phyloP scores from a whole-genome alignment of 1,140 invertebrate genomes.

The Teleogryllus occipitalis region DNA sequence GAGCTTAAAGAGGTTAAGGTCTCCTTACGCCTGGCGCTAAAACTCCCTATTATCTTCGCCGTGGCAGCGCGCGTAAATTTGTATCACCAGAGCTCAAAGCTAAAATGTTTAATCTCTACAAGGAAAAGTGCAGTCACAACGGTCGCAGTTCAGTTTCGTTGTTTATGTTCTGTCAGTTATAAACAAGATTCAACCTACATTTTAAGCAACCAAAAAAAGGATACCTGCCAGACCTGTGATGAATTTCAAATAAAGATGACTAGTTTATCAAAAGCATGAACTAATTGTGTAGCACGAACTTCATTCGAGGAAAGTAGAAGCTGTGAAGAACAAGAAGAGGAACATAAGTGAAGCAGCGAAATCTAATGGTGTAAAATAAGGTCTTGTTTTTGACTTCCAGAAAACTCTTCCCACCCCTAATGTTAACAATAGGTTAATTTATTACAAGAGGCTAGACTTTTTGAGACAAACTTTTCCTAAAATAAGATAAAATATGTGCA shows the following conservation, averaged over 20 bases:
- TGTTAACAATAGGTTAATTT: neutral
- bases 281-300: neutral
- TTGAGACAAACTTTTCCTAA: too few species aligned
- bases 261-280: neutral
- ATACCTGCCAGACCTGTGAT: neutral
- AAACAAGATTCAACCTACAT: neutral
- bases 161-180: neutral
- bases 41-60: too few species aligned
- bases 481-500: too few species aligned
- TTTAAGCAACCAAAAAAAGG: slow-evolving; percentile 1
- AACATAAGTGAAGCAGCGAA: neutral
- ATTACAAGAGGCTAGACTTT: too few species aligned
- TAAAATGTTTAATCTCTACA: neutral
- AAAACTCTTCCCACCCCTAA: neutral
- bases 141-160: neutral
- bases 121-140: neutral
- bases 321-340: neutral
- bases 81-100: too few species aligned
- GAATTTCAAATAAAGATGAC: neutral
- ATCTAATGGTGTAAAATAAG: neutral
- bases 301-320: neutral
- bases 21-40: too few species aligned
- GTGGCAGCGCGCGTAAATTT: neutral
- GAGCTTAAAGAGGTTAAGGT: too few species aligned
- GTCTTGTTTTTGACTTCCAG: neutral